Evolutionary conservation across 1,140 invertebrate species (phyloP).

Genomic region (Drosophila pseudoananassae): DNA sequence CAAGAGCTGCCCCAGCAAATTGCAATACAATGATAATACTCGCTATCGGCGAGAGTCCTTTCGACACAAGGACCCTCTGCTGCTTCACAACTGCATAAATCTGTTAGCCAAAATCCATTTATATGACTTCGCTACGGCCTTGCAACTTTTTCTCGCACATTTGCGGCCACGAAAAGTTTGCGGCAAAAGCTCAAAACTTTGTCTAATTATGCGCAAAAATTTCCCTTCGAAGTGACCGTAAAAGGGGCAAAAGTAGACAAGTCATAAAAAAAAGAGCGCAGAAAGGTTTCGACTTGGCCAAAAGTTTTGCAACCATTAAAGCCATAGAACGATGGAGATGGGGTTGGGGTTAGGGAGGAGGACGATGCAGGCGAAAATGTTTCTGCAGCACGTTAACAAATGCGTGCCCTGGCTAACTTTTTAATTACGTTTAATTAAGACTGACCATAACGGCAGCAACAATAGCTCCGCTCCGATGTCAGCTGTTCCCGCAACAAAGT

Average conservation of each 20-base stretch:
- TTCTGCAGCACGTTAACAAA: constrained; percentile 60
- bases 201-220: constrained; percentile 81
- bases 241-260: constrained; percentile 49
- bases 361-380: constrained; percentile 42
- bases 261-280: constrained; percentile 31
- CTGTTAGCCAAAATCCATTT: constrained; percentile 31
- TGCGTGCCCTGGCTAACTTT: constrained; percentile 73
- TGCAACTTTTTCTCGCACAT: constrained; percentile 59
- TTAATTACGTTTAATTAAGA: constrained; percentile 81
- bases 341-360: too few species aligned
- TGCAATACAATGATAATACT: constrained; percentile 57
- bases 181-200: constrained; percentile 58
- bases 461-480: constrained; percentile 31
- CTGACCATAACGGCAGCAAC: constrained; percentile 33
- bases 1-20: constrained; percentile 55
- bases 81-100: constrained; percentile 21
- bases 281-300: constrained; percentile 52
- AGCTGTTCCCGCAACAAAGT: constrained; percentile 48
- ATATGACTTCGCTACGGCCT: constrained; percentile 16
- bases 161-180: constrained; percentile 67
- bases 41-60: not conserved
- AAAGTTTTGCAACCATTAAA: constrained; percentile 30
- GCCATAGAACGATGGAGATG: not conserved
- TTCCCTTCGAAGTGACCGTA: constrained; percentile 69
- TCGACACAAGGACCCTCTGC: not conserved